Evolutionary conservation across 2,888 invertebrate species (phyloP).

Genomic region (Ennomos erosarius): DNA sequence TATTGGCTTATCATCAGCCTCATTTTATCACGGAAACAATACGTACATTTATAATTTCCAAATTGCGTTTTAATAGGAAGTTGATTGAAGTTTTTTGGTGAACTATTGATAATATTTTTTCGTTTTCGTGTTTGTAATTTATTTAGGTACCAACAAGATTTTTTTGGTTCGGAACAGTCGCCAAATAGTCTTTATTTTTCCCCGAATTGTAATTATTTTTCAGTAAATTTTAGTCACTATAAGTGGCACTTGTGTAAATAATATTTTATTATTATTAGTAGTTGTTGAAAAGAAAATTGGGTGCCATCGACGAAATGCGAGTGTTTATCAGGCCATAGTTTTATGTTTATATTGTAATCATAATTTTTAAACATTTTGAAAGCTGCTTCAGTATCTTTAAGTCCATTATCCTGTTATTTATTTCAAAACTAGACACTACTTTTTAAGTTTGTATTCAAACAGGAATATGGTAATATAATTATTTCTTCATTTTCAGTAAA

Average conservation of each 20-base stretch:
- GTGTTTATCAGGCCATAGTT: constrained; percentile 4
- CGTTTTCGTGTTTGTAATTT: too few relatives aligned
- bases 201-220: too few relatives aligned
- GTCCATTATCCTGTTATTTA: constrained; percentile 22
- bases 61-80: too few relatives aligned
- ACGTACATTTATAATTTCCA: too few relatives aligned
- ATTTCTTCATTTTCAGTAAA: constrained; percentile 41
- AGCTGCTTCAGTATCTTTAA: constrained; percentile 10
- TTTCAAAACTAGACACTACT: constrained; percentile 19
- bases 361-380: constrained; percentile 14
- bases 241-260: constrained; percentile 29
- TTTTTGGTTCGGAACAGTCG: too few relatives aligned
- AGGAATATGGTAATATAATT: constrained; percentile 39
- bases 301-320: constrained; percentile 36
- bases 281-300: constrained; percentile 20
- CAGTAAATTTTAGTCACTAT: constrained; percentile 2
- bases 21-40: not conserved
- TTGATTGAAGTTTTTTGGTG: too few relatives aligned
- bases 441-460: constrained; percentile 37
- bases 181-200: too few relatives aligned
- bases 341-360: constrained; percentile 8
- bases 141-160: too few relatives aligned
- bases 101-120: too few relatives aligned
- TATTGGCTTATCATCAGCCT: constrained; percentile 53
- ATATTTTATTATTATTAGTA: constrained; percentile 20